Evolutionary conservation across 1,140 invertebrate species (phyloP).

Genomic region (Nasonia longicornis): DNA sequence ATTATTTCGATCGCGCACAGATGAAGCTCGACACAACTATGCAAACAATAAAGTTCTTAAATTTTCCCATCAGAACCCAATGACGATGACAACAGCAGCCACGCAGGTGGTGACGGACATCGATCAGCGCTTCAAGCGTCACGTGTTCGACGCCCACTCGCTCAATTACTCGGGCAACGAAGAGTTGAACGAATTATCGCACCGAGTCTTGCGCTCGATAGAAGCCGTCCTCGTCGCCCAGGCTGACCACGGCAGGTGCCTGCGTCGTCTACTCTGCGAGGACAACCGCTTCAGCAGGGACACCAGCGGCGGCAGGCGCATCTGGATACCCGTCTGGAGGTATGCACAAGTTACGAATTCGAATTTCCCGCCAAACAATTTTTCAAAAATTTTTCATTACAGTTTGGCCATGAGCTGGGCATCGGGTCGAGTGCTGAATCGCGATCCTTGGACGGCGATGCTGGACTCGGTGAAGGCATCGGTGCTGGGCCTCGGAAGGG

Average conservation of each 20-base stretch:
- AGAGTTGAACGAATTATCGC: constrained; percentile 71
- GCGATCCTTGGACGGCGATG: constrained; percentile 62
- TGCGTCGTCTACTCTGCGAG: constrained; percentile 74
- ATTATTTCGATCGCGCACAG: neutral
- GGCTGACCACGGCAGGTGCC: constrained; percentile 69
- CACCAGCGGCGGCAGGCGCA: constrained; percentile 68
- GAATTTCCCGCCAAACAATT: neutral
- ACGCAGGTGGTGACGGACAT: constrained; percentile 44
- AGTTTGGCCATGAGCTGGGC: constrained; percentile 75
- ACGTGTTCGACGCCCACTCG: constrained; percentile 46
- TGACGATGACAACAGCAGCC: constrained; percentile 48
- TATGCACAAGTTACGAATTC: constrained; percentile 56
- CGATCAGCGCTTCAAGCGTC: constrained; percentile 54
- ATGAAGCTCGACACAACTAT: too few relatives aligned
- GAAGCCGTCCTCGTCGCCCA: constrained; percentile 69
- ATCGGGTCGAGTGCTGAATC: constrained; percentile 65
- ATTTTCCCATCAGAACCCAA: constrained; percentile 44
- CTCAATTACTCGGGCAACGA: constrained; percentile 54
- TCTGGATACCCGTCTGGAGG: constrained; percentile 80
- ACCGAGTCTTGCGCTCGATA: constrained; percentile 69
- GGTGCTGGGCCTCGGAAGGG: constrained; percentile 74
- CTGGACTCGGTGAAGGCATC: constrained; percentile 72
- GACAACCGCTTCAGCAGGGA: constrained; percentile 74
- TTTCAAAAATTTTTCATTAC: constrained; percentile 40
- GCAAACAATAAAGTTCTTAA: neutral